phyloP scores from a whole-genome alignment of 2,797 vertebrate genomes.

The Sylvilagus floridanus region DNA sequence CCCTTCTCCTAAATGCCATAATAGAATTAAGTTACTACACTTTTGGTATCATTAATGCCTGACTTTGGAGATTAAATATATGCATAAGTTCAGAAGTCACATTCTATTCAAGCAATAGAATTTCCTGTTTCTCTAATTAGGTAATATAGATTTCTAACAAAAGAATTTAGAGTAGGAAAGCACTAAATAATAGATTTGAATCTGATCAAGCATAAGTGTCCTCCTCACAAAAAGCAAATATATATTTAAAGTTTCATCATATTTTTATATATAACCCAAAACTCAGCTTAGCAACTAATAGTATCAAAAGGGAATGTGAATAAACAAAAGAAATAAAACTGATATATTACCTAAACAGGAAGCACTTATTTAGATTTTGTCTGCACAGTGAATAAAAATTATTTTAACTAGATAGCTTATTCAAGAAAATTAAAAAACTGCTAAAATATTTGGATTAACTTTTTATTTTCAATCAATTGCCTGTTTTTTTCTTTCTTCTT shows the following conservation, averaged over 20 bases:
- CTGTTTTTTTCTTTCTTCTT: constrained; percentile 5
- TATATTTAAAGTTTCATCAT: neutral
- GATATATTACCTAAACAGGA: neutral
- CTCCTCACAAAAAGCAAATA: constrained; percentile 29
- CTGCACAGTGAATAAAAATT: neutral
- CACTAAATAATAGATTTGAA: neutral
- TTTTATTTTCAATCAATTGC: neutral
- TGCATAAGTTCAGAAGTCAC: too few species aligned
- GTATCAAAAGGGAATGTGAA: neutral
- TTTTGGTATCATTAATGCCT: too few species aligned
- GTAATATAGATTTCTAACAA: constrained; percentile 54
- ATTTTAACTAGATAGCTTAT: neutral
- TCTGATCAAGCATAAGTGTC: neutral
- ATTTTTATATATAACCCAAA: constrained; percentile 2
- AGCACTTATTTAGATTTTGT: constrained; percentile 23
- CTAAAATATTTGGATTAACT: constrained; percentile 4
- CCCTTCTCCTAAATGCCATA: too few species aligned
- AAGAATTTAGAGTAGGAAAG: neutral
- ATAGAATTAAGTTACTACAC: too few species aligned
- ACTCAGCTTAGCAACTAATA: neutral
- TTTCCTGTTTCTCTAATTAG: neutral
- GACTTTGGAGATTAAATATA: too few species aligned
- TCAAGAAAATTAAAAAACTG: constrained; percentile 22
- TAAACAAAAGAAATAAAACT: constrained; percentile 36
- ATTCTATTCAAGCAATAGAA: too few species aligned